Evolutionary conservation across 2,888 invertebrate species (phyloP), one percentile per base, ranked within the genome.

Genomic region (Noctua janthina): DNA sequence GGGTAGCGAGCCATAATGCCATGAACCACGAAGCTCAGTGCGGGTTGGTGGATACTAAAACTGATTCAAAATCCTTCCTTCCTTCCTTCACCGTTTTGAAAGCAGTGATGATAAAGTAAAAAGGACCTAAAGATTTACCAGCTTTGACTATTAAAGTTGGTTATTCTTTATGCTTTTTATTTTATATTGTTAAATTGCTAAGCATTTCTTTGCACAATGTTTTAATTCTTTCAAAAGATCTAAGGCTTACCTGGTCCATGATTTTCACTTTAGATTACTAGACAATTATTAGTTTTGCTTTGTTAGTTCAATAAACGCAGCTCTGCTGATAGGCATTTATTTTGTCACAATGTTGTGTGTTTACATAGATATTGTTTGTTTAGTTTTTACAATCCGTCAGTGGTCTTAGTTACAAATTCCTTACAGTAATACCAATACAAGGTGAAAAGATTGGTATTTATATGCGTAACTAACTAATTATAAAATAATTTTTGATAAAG

Each of bases 171-270:
- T 20, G 20, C 54, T 54, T 54, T 54, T 20, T 54, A 11, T 4
- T 4, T n/a, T n/a, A 5, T 15, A 39, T 20, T 66, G 66, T 23
- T 39, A 23, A 66, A 66, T 39, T 39, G 39, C 8, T 46, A 23
- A 7, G 7, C 17, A 68, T n/a, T n/a, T n/a, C n/a, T 68, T 43
- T 67, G 20, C 43, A 23, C 10, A 66, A 23, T 67, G 43, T 23
- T 67, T 67, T 20, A 20, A 39, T 46, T 20, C 39, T 46, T 54
- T 29, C 4, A 6, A 39, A 62, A 49, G 10, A 83, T 54, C 4
- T 20, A 23, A 20, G 7, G 46, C 84, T 70, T 84, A 81, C 81
- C 69, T 69, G 69, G 49, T 39, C 29, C 81, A 81, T 84, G 46
- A 5, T 62, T 39, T 64, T 49, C 23, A 13, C 46, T 1, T 49